Base-by-base conservation (phyloP, 2,888 invertebrate genomes). In the Bombylius major region DNA sequence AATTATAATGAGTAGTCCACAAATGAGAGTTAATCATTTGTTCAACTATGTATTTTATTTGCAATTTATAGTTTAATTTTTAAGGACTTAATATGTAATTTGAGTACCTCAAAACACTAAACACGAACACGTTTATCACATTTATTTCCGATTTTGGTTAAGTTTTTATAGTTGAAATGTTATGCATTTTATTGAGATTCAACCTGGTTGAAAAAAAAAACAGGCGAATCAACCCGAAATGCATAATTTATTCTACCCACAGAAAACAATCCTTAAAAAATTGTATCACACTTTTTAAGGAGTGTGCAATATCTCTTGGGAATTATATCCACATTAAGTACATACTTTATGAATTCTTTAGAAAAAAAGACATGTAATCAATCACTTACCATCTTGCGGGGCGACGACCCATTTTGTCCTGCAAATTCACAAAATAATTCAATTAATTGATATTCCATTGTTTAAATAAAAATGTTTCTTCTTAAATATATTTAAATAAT, bases 371-470 rank as follows among this genome's bases (percentile, higher is more conserved):
- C 61, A 57, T 65, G 7, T 23, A 6, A 6, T 48, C 12, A 32
- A 23, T 12, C 46, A 83, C 86, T 82, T 82, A 95, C 94, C 95
- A 98, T 82, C 97, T 89, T 69, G 97, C 97, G 76, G 97, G 97
- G 77, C 97, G 90, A 76, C 97, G 90, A 79, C 97, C 97, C 97
- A 98, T 98, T 73, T 81, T 84, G 77, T 78, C 70, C 81, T 82
- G 76, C 76, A 68, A 69, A 61, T 60, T 52, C 14, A 34, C 54
- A 57, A 57, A 50, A 62, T 53, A 45, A 14, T n/a, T 46, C 4
- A 36, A 49, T 50, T 46, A 54, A 54, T 54, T 49, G 5, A 36
- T 36, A 36, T 54, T 32, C 47, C 32, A 8, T 47, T 14, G 14
- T 8, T 32, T 48, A 42, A n/a, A 48, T 31, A 48, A 36, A 23